Evolutionary conservation across 2,797 vertebrate genomes (phyloP).

Genomic region (Lindbergichthys nudifrons): DNA sequence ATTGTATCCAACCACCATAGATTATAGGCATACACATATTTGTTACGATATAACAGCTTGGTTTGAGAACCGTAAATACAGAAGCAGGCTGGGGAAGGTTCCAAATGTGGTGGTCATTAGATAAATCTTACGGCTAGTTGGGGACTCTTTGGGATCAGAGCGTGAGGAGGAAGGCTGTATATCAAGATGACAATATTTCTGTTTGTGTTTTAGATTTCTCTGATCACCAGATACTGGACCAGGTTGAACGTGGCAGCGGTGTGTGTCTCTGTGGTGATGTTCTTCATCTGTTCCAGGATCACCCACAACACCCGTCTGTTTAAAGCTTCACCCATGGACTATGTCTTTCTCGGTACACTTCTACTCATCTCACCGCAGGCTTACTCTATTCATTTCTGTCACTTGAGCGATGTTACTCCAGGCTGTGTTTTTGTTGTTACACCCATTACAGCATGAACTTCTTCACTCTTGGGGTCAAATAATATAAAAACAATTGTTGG

Average conservation of each 20-base stretch:
- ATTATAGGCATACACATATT: neutral
- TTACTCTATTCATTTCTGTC: neutral
- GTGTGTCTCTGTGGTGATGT: slow-evolving; percentile 80
- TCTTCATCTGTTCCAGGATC: slow-evolving; percentile 80
- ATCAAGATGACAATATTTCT: slow-evolving; percentile 11
- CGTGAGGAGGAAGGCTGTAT: neutral
- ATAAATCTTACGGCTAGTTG: neutral
- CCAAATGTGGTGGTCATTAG: neutral
- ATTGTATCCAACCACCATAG: neutral
- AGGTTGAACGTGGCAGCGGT: slow-evolving; percentile 78
- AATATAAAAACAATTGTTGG: neutral
- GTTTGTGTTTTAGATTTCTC: slow-evolving; percentile 79
- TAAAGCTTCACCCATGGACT: slow-evolving; percentile 77
- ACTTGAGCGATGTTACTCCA: slow-evolving; percentile 2
- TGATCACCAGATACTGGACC: slow-evolving; percentile 90
- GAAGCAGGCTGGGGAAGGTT: neutral
- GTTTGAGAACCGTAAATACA: neutral
- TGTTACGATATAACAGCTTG: neutral
- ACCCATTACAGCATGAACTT: neutral
- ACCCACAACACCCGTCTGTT: slow-evolving; percentile 84
- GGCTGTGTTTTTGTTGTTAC: neutral
- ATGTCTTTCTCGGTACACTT: slow-evolving; percentile 87
- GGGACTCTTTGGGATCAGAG: neutral
- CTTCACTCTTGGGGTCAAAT: neutral
- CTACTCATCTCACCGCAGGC: neutral